Conservation (phyloP, 2,797 vertebrate genomes). For the Rhabdophis nuchalis region DNA sequence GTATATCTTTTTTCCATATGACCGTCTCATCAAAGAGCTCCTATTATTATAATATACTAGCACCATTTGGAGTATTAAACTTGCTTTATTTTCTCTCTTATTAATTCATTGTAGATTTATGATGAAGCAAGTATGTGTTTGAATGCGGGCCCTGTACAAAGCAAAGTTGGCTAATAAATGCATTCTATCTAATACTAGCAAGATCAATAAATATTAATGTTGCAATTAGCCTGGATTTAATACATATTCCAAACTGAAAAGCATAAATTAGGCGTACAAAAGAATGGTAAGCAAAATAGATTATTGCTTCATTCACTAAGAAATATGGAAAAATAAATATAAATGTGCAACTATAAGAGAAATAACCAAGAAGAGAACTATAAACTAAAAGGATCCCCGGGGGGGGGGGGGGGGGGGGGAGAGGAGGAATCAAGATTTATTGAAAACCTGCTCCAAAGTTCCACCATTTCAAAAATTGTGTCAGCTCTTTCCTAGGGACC, state of each 20-base stretch:
- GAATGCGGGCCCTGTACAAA: neutral
- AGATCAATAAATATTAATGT: neutral
- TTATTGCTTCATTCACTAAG: neutral
- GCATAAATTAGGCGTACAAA: neutral
- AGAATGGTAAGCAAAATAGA: neutral
- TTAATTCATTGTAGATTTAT: neutral
- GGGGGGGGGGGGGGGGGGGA: neutral
- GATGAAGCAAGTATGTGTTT: neutral
- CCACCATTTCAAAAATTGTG: neutral
- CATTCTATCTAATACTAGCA: neutral
- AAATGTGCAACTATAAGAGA: neutral
- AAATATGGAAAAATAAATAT: neutral
- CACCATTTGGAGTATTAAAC: neutral
- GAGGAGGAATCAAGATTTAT: neutral
- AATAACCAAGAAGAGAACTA: neutral
- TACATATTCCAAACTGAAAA: constrained; percentile 3
- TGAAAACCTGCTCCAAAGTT: neutral
- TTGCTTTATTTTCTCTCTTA: constrained; percentile 12
- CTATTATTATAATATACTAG: constrained; percentile 17
- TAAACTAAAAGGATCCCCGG: neutral
- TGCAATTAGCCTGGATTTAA: neutral
- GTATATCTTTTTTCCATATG: constrained; percentile 44
- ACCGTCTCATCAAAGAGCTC: constrained; percentile 27
- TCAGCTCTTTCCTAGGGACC: neutral
- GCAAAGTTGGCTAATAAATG: neutral